Base-by-base conservation (phyloP, 2,888 invertebrate genomes). In the Dexiosoma caninum region DNA sequence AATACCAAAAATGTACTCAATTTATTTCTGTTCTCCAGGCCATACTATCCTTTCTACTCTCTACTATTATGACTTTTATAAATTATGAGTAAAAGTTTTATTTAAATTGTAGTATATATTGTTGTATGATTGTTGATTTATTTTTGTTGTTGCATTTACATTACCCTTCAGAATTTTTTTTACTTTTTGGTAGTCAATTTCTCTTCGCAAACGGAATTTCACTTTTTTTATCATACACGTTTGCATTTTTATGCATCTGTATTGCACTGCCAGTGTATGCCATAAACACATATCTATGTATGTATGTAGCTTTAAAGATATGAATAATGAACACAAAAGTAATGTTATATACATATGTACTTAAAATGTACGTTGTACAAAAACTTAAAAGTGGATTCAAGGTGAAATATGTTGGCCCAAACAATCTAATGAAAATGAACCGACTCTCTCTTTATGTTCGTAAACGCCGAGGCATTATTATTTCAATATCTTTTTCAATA, bases 221-320 rank as follows among this genome's bases (percentile, higher is more conserved):
- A 74, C 83, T 84, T 66, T 74, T 84, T 74, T 82, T 82, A 77
- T 49, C 76, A 37, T 59, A 46, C 19, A 66, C 9, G 40, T 27
- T 12, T 27, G 59, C n/a, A 49, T 27, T 16, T n/a, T n/a, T 5
- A 27, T 27, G 3, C 14, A 16, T 14, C 21, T 46, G 23, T 27
- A 23, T 49, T 51, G 64, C 66, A 37, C 7, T 55, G 12, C 27
- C 32, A 55, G 27, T 44, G 23, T 76, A 23, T 51, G 53, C 21
- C 40, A 40, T 40, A 46, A 57, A 46, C 40, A 27, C 27, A 27
- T 27, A 27, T 6, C 3, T 27, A 27, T 27, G 27, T 27, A 27
- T 6, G 6, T 27, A 27, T 27, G 27, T 27, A 27, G 4, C 3
- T n/a, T n/a, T n/a, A n/a, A n/a, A n/a, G n/a, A 77, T 62, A 64